Conservation (phyloP, 1,140 invertebrate genomes). For the Bombus balteatus region DNA sequence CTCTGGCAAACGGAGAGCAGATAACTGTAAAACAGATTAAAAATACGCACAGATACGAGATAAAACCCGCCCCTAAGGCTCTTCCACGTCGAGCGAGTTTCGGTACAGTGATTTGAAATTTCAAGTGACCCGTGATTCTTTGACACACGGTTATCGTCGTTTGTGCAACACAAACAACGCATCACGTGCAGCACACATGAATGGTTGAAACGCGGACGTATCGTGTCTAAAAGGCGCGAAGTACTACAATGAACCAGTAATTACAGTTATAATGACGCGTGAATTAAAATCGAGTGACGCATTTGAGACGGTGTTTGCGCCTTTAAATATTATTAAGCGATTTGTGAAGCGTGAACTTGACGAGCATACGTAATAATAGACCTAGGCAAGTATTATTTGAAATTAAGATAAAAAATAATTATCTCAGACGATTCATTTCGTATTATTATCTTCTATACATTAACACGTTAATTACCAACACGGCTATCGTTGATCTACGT, state of each 20-base stretch:
- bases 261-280: slow-evolving; percentile 11
- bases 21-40: no score
- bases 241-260: slow-evolving; percentile 14
- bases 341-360: not conserved
- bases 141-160: slow-evolving; percentile 23
- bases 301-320: not conserved
- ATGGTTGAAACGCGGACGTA: not conserved
- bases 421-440: no score
- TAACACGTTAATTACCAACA: no score
- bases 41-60: not conserved
- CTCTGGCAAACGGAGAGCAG: no score
- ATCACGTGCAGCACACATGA: slow-evolving; percentile 29
- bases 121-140: not conserved
- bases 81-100: not conserved
- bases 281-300: slow-evolving; percentile 3
- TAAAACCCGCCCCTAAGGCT: not conserved
- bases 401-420: not conserved
- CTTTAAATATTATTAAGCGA: not conserved
- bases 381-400: not conserved
- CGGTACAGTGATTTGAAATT: not conserved
- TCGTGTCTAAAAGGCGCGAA: not conserved
- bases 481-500: no score
- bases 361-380: not conserved
- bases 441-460: no score
- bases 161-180: slow-evolving; percentile 15